Conservation (phyloP, 2,797 vertebrate genomes). For the Merluccius polli region DNA sequence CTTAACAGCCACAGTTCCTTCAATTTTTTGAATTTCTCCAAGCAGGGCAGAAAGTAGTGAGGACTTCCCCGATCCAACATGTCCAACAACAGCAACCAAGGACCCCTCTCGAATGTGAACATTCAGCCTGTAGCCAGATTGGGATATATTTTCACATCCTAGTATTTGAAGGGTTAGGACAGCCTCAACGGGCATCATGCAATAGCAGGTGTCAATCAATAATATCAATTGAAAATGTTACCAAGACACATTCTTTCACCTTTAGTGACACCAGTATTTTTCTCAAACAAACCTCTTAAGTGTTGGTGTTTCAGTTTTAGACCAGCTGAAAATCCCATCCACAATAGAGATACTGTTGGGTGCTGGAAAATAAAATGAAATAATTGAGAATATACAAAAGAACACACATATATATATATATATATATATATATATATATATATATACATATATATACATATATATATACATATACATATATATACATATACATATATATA, state of each 20-base stretch:
- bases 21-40: constrained; percentile 91
- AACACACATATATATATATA: background rate
- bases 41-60: constrained; percentile 89
- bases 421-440: no score
- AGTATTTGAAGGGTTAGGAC: background rate
- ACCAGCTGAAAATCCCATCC: constrained; percentile 89
- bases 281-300: constrained; percentile 76
- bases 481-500: no score
- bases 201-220: no score
- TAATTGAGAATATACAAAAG: background rate
- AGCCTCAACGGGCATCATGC: background rate
- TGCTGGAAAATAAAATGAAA: constrained; percentile 58
- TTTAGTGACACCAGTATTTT: background rate
- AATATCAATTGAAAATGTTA: no score
- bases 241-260: no score
- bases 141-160: background rate
- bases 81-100: constrained; percentile 90
- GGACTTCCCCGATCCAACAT: constrained; percentile 93
- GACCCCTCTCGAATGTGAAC: constrained; percentile 83
- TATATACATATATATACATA: no score
- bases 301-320: constrained; percentile 75
- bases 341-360: constrained; percentile 75
- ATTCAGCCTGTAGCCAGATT: constrained; percentile 75
- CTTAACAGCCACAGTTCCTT: constrained; percentile 83
- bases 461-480: no score